Base-by-base conservation (phyloP, 2,113 vertebrate species). In the Blennius ocellaris region DNA sequence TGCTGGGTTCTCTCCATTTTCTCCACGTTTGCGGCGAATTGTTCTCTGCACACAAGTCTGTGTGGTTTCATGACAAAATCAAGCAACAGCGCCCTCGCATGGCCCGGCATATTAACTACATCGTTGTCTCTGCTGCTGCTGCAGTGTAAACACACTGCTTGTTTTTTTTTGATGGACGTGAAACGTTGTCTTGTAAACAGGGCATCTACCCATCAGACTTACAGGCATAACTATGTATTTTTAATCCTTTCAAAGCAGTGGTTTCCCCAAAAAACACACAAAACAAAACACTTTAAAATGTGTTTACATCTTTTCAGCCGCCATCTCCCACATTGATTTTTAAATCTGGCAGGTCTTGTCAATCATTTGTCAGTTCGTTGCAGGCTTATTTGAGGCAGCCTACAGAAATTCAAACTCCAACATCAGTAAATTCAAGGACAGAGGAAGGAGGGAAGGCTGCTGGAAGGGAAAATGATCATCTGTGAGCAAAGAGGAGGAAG, bases 321-420 rank as follows among this genome's bases (percentile, higher is more conserved):
- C 16, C 40, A 43, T 53, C 6, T 69, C 4, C 8, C 5, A 44
- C 1, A 47, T 7, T 47, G 1, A 78, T 69, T 11, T 30, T 55
- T 6, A 47, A 69, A 36, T 53, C 47, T 44, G 4, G 4, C 8
- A 39, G 44, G 38, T 57, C 16, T 39, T 62, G 39, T 70, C 58
- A 69, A 69, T 58, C 40, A 54, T 45, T 12, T 57, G 11, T 37
- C 36, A 52, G 15, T 47, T 56, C 37, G 8, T 54, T 55, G 2
- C 10, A 17, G 8, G 69, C 16, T 73, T 77, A 69, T 59, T 60
- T 60, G 44, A 63, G 61, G 56, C 55, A 37, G 59, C 48, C 11
- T 43, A 16, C 3, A 51, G 4, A 53, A 60, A 50, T 38, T 21
- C 48, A 56, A 51, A 48, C 44, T 44, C 39, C 37, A 36, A 56